These are phyloP conservation scores for Drosophila dunni DNA, from an alignment of 1,140 invertebrate species.

Conservation along the genomic window DNA sequence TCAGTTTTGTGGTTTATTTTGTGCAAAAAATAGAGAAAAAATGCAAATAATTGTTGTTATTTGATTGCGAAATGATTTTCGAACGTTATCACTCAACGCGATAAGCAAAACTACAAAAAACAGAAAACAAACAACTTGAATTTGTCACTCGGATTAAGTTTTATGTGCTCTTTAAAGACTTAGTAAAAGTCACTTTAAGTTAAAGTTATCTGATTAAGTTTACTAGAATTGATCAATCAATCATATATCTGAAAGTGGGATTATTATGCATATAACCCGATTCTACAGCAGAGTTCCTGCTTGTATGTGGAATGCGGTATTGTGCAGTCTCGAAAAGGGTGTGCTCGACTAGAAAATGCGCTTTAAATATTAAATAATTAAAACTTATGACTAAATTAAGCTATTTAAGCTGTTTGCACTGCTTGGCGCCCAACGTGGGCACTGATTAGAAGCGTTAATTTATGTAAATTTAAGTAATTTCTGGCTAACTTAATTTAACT, in stretches of 20 bases:
- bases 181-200: background rate
- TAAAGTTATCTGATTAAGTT: conserved; percentile 13
- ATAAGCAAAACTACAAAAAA: conserved; percentile 13
- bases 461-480: background rate
- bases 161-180: background rate
- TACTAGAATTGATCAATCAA: conserved; percentile 30
- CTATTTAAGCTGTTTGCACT: no score
- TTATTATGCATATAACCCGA: conserved; percentile 4
- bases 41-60: conserved; percentile 35
- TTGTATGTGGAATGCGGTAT: conserved; percentile 29
- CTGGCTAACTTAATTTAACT: background rate
- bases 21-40: conserved; percentile 43
- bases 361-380: background rate
- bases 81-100: conserved; percentile 43
- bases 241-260: conserved; percentile 34
- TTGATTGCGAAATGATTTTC: conserved; percentile 12
- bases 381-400: no score
- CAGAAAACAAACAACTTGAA: conserved; percentile 8
- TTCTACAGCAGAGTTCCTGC: conserved; percentile 37
- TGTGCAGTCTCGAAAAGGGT: background rate
- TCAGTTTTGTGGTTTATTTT: conserved; percentile 32
- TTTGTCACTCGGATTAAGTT: background rate
- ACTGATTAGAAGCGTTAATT: background rate
- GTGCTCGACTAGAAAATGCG: background rate
- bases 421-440: background rate